Base-by-base conservation (phyloP, 2,797 vertebrate genomes). In the Spinus olivaceus region DNA sequence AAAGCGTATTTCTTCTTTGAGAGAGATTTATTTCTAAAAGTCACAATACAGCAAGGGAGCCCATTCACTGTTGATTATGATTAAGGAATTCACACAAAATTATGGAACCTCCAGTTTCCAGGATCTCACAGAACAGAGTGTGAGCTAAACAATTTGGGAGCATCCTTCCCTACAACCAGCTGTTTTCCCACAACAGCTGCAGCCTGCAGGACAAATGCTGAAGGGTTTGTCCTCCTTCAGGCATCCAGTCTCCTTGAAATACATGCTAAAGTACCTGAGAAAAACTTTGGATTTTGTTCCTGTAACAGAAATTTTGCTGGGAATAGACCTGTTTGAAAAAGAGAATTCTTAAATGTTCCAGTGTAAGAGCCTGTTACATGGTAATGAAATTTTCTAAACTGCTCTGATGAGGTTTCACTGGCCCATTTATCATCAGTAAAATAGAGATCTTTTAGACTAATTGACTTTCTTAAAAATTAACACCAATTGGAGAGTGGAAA, bases 361-460 rank as follows among this genome's bases (percentile, higher is more conserved):
- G 10, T 30, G 22, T 53, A 71, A 49, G 81, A 67, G 14, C 23
- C 15, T 53, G 7, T 72, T 72, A 60, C 5, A 35, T 0, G 0
- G 33, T n/a, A 47, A 83, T 37, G 28, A 63, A 69, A 50, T 66
- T 76, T 86, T 92, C 39, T 57, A 12, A 59, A 78, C 35, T 41
- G 15, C 13, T 65, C n/a, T 85, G 64, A 33, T 0, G 9, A 57
- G 81, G 41, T 7, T 54, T 81, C 22, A 17, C 12, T 60, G 54
- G 63, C 72, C 59, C 15, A 22, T 76, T 91, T 77, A 17, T 59
- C n/a, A 56, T 32, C 39, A 49, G 41, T 32, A 88, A 83, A 66
- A 56, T 69, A 73, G 44, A 56, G 19, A 86, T 46, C 5, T 51
- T 47, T 88, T 76, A 41, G 42, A 81, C 35, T 49, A 47, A 87